Evolutionary conservation across 2,797 vertebrate genomes (phyloP), one percentile per base, ranked within the genome.

Genomic region (Hoplostethus atlanticus): DNA sequence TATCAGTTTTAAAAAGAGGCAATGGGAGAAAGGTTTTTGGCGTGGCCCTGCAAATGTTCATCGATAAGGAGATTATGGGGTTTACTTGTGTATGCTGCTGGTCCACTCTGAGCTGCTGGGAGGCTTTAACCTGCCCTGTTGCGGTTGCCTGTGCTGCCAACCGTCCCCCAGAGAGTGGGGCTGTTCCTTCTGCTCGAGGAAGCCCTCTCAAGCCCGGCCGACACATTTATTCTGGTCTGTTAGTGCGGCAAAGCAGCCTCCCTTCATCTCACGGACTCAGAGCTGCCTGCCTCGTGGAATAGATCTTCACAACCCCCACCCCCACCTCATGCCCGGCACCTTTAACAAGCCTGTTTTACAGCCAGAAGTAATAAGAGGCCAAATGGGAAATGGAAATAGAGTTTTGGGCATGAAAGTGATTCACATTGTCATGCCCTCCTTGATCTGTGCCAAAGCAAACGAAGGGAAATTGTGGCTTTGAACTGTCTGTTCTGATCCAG

Each of bases 401-500:
- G 65, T 70, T 84, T 76, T 68, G 64, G 3, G 65, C 48, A 28
- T 87, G 85, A 90, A 88, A 86, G 73, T 72, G 81, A 83, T 80
- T 84, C 85, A 83, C 73, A 81, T 81, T 88, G 78, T 87, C 79
- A 70, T 65, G 73, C 42, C 47, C 69, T 81, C 54, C 86, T 84
- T 83, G 77, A 87, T 86, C 84, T 78, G 68, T 64, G 77, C 80
- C 79, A 84, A 81, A 86, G 85, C 70, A 77, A 88, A 87, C 36
- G 30, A 50, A 65, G 59, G 67, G 68, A 78, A 81, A 83, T 66
- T 71, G 79, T 73, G 62, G 70, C 80, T 89, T 87, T 87, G 78
- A 90, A 87, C 83, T 81, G 80, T 79, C 78, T 83, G 66, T 82
- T 86, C 81, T 80, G 36, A 81, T 84, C 72, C 87, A 67, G 77